Evolutionary conservation across 2,113 vertebrate species (phyloP), one percentile per base, ranked within the genome.

Genomic region (Malurus elegans): DNA sequence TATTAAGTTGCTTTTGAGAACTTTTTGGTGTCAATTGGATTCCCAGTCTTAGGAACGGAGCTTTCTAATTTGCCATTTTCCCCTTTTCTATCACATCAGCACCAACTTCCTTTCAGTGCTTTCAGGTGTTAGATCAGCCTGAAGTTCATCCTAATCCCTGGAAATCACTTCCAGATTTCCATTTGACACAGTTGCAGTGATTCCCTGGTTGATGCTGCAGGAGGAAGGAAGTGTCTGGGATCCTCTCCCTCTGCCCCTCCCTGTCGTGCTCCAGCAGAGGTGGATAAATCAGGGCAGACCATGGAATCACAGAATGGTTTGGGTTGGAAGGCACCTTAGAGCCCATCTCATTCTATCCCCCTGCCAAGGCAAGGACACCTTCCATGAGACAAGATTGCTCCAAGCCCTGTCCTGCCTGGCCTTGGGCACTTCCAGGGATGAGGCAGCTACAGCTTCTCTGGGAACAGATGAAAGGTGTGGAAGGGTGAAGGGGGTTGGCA

Each of bases 171-270:
- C 5, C 6, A 0, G 3, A 3, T 24, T 45, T 23, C 80, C 44
- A 4, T 51, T 12, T 11, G 51, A 32, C 24, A 3, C 4, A 1
- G 54, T 40, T 12, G 0, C 5, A 69, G 61, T 36, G 26, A 14
- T 34, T 44, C 65, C 60, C 40, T 42, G 2, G 2, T 36, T 11
- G 54, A 54, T 8, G 11, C 15, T 50, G 10, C 36, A 8, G 51
- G n/a, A 31, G 34, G 18, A 67, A 19, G 28, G 54, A 14, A 21
- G 57, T 18, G 29, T 17, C 32, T 3, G 2, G 8, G 6, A 14
- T 26, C 58, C 50, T 48, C 19, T 36, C 38, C 47, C 6, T 0
- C 7, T 1, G 0, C 16, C 16, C 29, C 34, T 44, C 9, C 0
- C 71, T 23, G 44, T 12, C 3, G 1, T n/a, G 28, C 29, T 36